These are phyloP conservation scores for Lasaia peninsularis DNA, from an alignment of 1,140 invertebrate genomes.

Conservation along the genomic window DNA sequence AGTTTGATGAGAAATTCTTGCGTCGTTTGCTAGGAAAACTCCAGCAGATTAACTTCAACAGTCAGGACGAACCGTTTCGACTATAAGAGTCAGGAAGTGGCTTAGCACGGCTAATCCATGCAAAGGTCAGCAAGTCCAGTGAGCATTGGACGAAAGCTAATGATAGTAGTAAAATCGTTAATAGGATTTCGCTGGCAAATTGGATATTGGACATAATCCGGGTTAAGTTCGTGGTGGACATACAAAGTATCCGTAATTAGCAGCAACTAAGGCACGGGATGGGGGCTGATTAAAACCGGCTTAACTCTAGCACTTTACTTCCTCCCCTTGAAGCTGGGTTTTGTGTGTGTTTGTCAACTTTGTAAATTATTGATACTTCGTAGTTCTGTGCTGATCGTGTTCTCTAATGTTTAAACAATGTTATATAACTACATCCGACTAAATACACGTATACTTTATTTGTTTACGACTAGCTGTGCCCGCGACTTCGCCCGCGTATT, in stretches of 20 bases:
- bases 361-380: neutral
- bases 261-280: conserved; percentile 56
- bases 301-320: conserved; percentile 42
- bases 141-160: conserved; percentile 30
- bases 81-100: neutral
- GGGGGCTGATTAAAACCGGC: conserved; percentile 55
- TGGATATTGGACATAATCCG: conserved; percentile 63
- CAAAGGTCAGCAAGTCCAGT: conserved; percentile 9
- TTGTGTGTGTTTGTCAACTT: conserved; percentile 17
- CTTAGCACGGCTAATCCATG: conserved; percentile 3
- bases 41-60: too few species aligned
- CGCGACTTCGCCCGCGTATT: too few species aligned
- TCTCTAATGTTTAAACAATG: neutral
- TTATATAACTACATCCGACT: too few species aligned
- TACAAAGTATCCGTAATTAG: conserved; percentile 63
- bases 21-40: too few species aligned
- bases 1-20: too few species aligned
- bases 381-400: neutral
- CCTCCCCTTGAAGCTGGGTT: conserved; percentile 7
- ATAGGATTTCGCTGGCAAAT: conserved; percentile 62
- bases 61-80: neutral
- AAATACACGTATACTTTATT: too few species aligned
- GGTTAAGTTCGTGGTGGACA: conserved; percentile 57
- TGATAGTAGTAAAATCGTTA: conserved; percentile 59
- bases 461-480: too few species aligned